These are phyloP conservation scores for Eupeodes corollae DNA, from an alignment of 1,140 invertebrate species.

Conservation along the genomic window DNA sequence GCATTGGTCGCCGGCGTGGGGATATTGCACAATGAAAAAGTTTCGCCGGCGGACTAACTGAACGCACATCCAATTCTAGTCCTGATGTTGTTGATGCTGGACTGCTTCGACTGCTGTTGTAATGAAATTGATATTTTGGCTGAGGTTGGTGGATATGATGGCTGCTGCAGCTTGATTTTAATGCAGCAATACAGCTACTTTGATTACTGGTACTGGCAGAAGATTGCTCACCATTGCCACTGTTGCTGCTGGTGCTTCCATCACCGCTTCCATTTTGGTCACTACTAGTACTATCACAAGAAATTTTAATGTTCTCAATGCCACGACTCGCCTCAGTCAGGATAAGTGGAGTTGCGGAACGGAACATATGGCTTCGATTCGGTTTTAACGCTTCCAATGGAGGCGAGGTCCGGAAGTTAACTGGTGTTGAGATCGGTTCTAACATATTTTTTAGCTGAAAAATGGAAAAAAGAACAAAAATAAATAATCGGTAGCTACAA, in stretches of 20 bases:
- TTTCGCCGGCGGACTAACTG: conserved; percentile 59
- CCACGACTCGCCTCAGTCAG: conserved; percentile 36
- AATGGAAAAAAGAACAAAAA: neutral
- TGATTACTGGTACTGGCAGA: conserved; percentile 20
- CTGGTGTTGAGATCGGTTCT: conserved; percentile 49
- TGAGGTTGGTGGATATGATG: conserved; percentile 36
- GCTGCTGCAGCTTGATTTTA: conserved; percentile 35
- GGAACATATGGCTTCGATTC: conserved; percentile 41
- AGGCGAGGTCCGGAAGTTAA: conserved; percentile 79
- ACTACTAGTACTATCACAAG: conserved; percentile 38
- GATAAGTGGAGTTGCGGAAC: conserved; percentile 37
- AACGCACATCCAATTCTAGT: conserved; percentile 41
- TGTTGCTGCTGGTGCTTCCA: conserved; percentile 9
- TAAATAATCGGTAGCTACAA: too few species aligned
- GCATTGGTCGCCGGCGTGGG: conserved; percentile 48
- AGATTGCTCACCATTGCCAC: conserved; percentile 16
- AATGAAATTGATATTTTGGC: conserved; percentile 35
- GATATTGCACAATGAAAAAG: conserved; percentile 56
- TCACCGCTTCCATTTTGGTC: conserved; percentile 24
- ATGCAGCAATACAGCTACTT: conserved; percentile 27
- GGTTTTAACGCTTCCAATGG: conserved; percentile 78
- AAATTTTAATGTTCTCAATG: conserved; percentile 40
- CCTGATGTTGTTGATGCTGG: conserved; percentile 36
- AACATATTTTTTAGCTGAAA: conserved; percentile 47
- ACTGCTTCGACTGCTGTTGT: conserved; percentile 31